These are phyloP conservation scores for Cherax destructor DNA, from an alignment of 1,140 invertebrate species.

Conservation along the genomic window DNA sequence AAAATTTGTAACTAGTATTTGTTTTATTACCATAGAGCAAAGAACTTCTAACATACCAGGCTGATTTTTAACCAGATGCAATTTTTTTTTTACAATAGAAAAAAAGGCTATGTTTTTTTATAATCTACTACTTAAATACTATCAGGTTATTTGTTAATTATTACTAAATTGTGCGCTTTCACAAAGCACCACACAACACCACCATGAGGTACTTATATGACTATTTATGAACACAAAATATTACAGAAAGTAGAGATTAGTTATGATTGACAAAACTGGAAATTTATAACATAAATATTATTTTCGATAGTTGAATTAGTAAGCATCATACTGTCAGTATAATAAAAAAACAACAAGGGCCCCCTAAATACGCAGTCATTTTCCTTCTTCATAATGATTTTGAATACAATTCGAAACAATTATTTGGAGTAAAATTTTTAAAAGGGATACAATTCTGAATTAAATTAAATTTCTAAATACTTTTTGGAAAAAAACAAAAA, in stretches of 20 bases:
- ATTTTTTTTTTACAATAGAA: conserved; percentile 39
- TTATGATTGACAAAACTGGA: neutral
- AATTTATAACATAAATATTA: neutral
- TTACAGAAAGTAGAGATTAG: conserved; percentile 4
- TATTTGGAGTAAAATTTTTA: neutral
- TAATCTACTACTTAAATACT: conserved; percentile 20
- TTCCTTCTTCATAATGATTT: neutral
- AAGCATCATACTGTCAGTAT: neutral
- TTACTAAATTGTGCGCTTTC: conserved; percentile 40
- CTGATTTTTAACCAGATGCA: conserved; percentile 16
- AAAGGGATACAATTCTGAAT: neutral
- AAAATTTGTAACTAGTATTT: neutral
- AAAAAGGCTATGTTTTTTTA: conserved; percentile 50
- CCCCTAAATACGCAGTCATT: neutral
- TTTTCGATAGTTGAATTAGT: neutral
- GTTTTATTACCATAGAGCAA: neutral
- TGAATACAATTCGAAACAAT: neutral
- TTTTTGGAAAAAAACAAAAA: too few relatives aligned
- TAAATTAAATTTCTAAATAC: too few relatives aligned
- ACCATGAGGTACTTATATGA: conserved; percentile 62
- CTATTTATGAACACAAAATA: conserved; percentile 35
- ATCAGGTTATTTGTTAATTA: conserved; percentile 28
- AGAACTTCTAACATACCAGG: neutral
- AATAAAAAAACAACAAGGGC: too few relatives aligned
- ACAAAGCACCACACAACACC: conserved; percentile 58